Conservation (phyloP, 1,140 invertebrate genomes). For the Lepidostoma basale region DNA sequence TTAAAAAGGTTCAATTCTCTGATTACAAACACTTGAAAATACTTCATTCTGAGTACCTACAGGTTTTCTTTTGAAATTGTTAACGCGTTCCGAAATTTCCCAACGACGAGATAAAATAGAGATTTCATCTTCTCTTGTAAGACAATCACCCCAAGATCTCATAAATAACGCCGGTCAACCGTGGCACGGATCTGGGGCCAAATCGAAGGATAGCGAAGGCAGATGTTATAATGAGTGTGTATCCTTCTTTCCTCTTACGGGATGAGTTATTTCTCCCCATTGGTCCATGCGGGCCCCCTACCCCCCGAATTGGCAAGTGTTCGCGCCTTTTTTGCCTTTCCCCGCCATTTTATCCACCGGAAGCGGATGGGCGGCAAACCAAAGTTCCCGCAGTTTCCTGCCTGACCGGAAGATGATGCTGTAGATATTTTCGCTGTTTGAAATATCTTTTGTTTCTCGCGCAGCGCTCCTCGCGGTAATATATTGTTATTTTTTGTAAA, state of each 20-base stretch:
- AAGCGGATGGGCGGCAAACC: conserved; percentile 20
- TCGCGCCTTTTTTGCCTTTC: conserved; percentile 22
- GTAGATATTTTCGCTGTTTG: conserved; percentile 27
- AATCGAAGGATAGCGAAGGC: conserved; percentile 17
- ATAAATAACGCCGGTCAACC: conserved; percentile 15
- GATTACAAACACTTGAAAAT: too few relatives aligned
- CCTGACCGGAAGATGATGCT: conserved; percentile 27
- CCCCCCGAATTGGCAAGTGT: conserved; percentile 17
- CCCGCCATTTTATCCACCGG: conserved; percentile 20
- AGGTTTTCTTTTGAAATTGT: neutral
- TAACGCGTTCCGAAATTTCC: neutral
- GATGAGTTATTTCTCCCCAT: conserved; percentile 16
- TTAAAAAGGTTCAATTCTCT: too few relatives aligned
- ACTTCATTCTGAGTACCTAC: too few relatives aligned
- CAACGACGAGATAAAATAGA: neutral
- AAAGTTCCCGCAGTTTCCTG: conserved; percentile 19
- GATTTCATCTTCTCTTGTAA: neutral
- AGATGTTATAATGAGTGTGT: conserved; percentile 29
- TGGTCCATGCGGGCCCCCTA: conserved; percentile 3
- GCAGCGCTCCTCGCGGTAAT: neutral
- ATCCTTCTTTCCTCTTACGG: neutral
- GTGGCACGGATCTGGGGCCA: conserved; percentile 9
- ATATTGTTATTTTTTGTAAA: neutral
- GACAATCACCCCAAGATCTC: neutral
- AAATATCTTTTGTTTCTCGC: conserved; percentile 16